phyloP scores from a whole-genome alignment of 2,797 vertebrate species.

The Trachops cirrhosus region DNA sequence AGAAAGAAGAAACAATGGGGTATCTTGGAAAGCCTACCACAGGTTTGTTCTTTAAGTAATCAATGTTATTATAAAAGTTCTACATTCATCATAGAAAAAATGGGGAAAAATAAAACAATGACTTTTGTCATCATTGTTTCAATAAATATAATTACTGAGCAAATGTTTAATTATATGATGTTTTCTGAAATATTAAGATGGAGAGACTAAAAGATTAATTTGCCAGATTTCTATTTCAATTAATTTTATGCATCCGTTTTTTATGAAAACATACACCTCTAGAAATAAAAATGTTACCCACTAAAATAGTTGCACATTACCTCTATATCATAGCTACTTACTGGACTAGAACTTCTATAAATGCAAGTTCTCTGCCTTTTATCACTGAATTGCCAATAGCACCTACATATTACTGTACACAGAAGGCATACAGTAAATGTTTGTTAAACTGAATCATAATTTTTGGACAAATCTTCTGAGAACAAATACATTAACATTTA shows the following conservation, averaged over 20 bases:
- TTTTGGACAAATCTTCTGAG: not conserved
- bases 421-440: not conserved
- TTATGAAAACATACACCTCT: not conserved
- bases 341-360: not conserved
- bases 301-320: not conserved
- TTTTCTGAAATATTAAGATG: not conserved
- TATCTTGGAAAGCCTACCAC: not conserved
- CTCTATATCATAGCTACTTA: not conserved
- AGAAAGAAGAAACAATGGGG: not conserved
- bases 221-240: not conserved
- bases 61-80: not conserved
- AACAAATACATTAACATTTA: not conserved
- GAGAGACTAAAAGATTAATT: not conserved
- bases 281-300: not conserved
- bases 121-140: not conserved
- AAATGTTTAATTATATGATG: not conserved
- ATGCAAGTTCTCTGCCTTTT: not conserved
- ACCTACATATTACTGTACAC: not conserved
- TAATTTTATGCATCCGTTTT: not conserved
- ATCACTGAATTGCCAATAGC: not conserved
- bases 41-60: not conserved
- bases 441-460: not conserved
- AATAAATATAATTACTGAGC: not conserved
- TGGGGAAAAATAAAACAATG: not conserved
- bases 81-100: not conserved